A percentile compares a stretch with the other conserved stretches of the same genome.
phyloP scores from a whole-genome alignment of 2,113 vertebrate genomes.

The Zapornia atra region DNA sequence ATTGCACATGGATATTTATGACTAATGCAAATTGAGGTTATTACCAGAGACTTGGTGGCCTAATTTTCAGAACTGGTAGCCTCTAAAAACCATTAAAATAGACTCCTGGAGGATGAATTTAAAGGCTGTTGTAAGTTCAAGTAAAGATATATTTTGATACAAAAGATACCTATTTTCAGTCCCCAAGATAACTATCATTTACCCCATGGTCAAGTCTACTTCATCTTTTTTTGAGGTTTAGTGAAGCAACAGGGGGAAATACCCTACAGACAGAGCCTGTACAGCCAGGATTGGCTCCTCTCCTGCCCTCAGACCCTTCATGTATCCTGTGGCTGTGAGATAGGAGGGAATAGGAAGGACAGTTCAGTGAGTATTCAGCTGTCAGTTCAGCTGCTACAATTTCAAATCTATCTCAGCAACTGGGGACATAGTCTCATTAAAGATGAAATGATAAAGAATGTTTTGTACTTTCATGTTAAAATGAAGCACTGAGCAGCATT shows the following conservation, averaged over 20 bases:
- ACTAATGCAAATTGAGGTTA: background rate
- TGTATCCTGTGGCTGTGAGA: background rate
- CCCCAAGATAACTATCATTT: background rate
- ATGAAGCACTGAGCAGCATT: background rate
- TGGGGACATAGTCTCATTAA: background rate
- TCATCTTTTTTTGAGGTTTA: background rate
- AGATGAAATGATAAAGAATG: background rate
- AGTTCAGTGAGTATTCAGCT: background rate
- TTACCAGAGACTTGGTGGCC: background rate
- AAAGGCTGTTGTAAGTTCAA: background rate
- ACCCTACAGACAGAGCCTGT: background rate
- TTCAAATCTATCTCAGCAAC: background rate
- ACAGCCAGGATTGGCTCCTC: background rate
- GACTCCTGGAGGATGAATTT: background rate
- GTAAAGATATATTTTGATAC: slow-evolving; percentile 11
- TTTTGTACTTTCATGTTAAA: background rate
- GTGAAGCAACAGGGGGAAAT: background rate
- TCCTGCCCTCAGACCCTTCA: background rate
- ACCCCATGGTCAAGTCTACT: background rate
- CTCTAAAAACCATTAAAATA: background rate
- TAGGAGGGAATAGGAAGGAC: background rate
- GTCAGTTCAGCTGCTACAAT: background rate
- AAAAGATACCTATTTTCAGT: background rate
- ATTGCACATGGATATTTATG: background rate
- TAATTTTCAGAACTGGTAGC: background rate